Percentiles rank a stretch among this genome's conserved stretches.
These are phyloP conservation scores for Malurus alboscapulatus DNA, from an alignment of 2,113 vertebrate genomes.

Conservation along the genomic window DNA sequence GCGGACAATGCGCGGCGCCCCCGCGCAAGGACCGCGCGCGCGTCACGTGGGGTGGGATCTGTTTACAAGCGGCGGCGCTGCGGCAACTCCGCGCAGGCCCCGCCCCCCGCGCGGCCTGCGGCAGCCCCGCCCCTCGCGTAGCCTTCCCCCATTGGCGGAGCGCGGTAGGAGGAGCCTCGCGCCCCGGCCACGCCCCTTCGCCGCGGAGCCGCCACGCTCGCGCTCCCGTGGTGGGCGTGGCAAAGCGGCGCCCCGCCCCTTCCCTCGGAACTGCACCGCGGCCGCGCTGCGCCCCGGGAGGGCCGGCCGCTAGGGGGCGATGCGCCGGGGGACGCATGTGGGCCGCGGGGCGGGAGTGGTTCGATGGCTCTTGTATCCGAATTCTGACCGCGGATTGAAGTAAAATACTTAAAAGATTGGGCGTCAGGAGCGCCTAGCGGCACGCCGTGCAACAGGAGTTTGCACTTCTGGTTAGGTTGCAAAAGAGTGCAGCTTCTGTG, in stretches of 20 bases:
- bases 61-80: conserved; percentile 84
- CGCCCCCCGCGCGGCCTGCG: neutral
- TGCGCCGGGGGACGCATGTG: rapidly evolving
- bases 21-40: neutral
- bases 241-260: rapidly evolving
- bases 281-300: neutral
- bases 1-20: neutral
- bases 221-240: neutral
- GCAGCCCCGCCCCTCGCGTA: neutral
- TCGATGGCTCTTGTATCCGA: rapidly evolving
- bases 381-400: neutral
- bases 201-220: no score
- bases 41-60: conserved; percentile 72
- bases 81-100: neutral
- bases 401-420: rapidly evolving
- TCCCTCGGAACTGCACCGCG: rapidly evolving
- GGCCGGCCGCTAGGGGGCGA: neutral
- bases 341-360: rapidly evolving
- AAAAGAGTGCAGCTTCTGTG: neutral
- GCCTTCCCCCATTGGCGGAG: neutral
- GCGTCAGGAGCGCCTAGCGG: rapidly evolving
- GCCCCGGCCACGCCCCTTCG: neutral
- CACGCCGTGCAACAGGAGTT: rapidly evolving
- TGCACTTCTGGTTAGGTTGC: neutral
- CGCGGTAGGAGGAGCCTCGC: rapidly evolving